phyloP scores from a whole-genome alignment of 2,113 vertebrate genomes.

The Cyanoramphus novaezelandiae region DNA sequence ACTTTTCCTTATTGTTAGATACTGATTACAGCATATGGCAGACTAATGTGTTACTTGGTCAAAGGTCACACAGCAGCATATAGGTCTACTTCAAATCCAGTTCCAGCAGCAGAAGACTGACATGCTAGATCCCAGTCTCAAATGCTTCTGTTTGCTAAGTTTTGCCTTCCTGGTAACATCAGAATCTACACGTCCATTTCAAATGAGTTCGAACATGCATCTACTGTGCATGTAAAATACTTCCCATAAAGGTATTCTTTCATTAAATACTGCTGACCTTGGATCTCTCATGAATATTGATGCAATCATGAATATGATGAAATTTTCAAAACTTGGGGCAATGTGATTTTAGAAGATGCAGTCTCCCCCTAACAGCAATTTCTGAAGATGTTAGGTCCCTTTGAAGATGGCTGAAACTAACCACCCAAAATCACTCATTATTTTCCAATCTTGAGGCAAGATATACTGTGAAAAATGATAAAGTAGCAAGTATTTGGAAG shows the following conservation, averaged over 20 bases:
- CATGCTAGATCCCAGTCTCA: neutral
- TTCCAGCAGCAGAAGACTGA: neutral
- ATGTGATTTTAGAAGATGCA: neutral
- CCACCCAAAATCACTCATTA: neutral
- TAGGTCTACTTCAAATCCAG: neutral
- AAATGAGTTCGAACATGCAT: neutral
- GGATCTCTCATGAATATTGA: neutral
- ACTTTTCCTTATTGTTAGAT: neutral
- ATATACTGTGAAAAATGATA: neutral
- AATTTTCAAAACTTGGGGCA: neutral
- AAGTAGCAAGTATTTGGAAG: neutral
- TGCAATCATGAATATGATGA: neutral
- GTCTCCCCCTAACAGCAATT: neutral
- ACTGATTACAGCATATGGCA: neutral
- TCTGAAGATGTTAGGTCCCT: neutral
- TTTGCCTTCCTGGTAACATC: neutral
- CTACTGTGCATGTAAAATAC: neutral
- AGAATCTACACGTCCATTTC: neutral
- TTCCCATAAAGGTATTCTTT: neutral
- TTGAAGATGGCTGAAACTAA: neutral
- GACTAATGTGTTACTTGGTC: neutral
- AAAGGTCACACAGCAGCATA: neutral
- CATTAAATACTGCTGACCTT: neutral
- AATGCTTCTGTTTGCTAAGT: neutral
- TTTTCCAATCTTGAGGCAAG: neutral